Evolutionary conservation across 2,888 invertebrate genomes (phyloP), one percentile per base, ranked within the genome.

Genomic region (Melanchra persicariae): DNA sequence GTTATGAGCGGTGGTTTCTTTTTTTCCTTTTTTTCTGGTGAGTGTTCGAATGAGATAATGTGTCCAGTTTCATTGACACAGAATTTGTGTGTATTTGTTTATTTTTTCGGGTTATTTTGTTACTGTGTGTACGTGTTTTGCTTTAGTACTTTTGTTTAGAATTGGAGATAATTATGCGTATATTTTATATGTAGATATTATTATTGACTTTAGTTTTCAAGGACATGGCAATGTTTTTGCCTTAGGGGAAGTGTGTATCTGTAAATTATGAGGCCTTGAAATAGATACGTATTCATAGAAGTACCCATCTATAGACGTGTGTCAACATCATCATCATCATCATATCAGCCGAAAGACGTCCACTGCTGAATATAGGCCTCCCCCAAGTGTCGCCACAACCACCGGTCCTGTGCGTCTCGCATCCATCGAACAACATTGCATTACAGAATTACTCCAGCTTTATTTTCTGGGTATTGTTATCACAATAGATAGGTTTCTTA

Each of bases 41-140:
- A 76, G 90, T 93, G 93, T 88, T 87, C 85, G 85, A 85, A 74
- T 65, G 89, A 91, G 94, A 93, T 94, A 93, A 79, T 92, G 91
- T 91, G 89, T 85, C 80, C 84, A 89, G 87, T 90, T 90, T 70
- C 82, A 79, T 77, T 81, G 64, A 64, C 63, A 79, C 59, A 65
- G 66, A 59, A 67, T 79, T 49, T 22, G 34, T 15, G 34, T 62
- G 7, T 54, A 55, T 70, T 47, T 24, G 5, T 24, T 47, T 64
- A 0, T 30, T 22, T 49, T 57, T 54, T 24, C 1, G 1, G 0
- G 34, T 17, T 64, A 7, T 49, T 40, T 15, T 9, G 8, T 17
- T 45, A 7, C 8, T 24, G 30, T 72, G 2, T 37, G 3, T 12
- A 12, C 15, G 7, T 60, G 3, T 37, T 47, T 2, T 15, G 8